Evolutionary conservation across 2,113 vertebrate species (phyloP).

Genomic region (Embiotoca jacksoni): DNA sequence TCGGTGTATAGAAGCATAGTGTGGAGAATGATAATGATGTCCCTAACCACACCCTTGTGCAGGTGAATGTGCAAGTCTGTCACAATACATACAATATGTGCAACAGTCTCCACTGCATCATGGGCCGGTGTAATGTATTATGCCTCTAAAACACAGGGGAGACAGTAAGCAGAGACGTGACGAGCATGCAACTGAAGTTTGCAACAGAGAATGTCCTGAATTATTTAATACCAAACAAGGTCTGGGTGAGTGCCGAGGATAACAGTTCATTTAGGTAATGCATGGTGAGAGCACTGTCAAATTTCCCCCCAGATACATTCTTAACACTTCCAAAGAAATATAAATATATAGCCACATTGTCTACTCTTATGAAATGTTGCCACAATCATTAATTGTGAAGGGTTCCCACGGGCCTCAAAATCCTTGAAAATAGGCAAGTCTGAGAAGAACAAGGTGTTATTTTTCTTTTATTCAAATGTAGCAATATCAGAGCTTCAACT

Average conservation of each 20-base stretch:
- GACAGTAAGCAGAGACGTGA: constrained; percentile 64
- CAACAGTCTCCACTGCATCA: constrained; percentile 58
- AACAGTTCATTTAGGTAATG: constrained; percentile 79
- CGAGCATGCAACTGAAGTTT: constrained; percentile 68
- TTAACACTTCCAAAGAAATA: constrained; percentile 53
- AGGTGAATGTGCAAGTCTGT: constrained; percentile 47
- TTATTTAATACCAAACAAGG: constrained; percentile 81
- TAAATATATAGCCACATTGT: constrained; percentile 35
- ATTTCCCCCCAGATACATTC: constrained; percentile 58
- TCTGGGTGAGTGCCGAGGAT: constrained; percentile 68
- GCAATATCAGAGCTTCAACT: not conserved
- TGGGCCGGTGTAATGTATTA: constrained; percentile 61
- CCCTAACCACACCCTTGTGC: constrained; percentile 55
- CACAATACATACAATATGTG: constrained; percentile 56
- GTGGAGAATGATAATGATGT: constrained; percentile 31
- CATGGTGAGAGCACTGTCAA: constrained; percentile 64
- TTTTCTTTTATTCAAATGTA: not conserved
- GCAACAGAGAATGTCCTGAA: constrained; percentile 74
- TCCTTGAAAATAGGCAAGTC: constrained; percentile 32
- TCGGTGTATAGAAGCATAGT: not conserved
- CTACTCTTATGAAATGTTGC: constrained; percentile 28
- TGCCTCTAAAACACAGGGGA: constrained; percentile 56
- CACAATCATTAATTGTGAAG: constrained; percentile 45
- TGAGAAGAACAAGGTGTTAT: constrained; percentile 16
- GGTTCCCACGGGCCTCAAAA: constrained; percentile 13